These are phyloP conservation scores for Drosophila willistoni DNA, from an alignment of 1,140 invertebrate species.

Conservation along the genomic window DNA sequence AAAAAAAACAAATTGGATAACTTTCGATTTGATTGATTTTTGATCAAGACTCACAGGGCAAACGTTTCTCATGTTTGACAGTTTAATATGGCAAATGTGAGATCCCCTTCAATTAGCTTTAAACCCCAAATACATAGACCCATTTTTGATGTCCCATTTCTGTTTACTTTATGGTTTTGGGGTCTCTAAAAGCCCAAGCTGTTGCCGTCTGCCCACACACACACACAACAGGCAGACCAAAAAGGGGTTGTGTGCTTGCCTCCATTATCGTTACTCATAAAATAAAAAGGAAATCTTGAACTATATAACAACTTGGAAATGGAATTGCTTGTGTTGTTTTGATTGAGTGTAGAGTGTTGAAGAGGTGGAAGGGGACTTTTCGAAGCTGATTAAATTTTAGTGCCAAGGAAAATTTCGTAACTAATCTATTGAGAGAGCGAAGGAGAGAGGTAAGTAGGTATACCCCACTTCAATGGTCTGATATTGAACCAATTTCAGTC, in stretches of 20 bases:
- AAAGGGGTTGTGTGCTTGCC: background rate
- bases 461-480: background rate
- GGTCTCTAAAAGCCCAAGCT: constrained; percentile 30
- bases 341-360: constrained; percentile 33
- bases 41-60: too few relatives aligned
- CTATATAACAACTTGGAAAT: constrained; percentile 29
- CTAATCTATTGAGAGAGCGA: constrained; percentile 6
- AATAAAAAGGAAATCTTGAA: constrained; percentile 32
- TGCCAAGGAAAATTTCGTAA: constrained; percentile 43
- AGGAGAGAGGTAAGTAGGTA: background rate
- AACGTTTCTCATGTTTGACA: background rate
- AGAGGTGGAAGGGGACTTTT: background rate
- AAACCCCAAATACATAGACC: constrained; percentile 19
- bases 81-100: constrained; percentile 23
- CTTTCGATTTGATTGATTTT: background rate
- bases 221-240: too few relatives aligned
- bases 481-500: background rate
- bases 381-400: constrained; percentile 53
- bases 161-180: constrained; percentile 39
- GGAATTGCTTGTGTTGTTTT: constrained; percentile 27
- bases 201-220: constrained; percentile 12
- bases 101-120: constrained; percentile 47
- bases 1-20: too few relatives aligned
- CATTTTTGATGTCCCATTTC: constrained; percentile 47
- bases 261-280: constrained; percentile 8